Evolutionary conservation across 2,113 vertebrate species (phyloP), one percentile per base, ranked within the genome.

Genomic region (Ornithorhynchus anatinus): DNA sequence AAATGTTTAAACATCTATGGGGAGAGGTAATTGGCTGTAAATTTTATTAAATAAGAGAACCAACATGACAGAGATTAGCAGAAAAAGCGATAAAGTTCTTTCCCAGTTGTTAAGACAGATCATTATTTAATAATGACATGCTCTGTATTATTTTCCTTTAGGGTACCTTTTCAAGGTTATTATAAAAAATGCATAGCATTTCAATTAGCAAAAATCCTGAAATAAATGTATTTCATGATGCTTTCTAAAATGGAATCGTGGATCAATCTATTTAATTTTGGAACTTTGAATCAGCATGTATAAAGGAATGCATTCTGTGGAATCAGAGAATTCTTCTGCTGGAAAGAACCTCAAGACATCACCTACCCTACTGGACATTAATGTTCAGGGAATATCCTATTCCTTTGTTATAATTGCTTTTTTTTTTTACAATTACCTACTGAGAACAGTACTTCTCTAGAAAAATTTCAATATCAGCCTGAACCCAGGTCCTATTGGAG

Each of bases 31-130:
- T 45, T 63, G 40, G 16, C 23, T 50, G 16, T 56, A 48, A 17
- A 53, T 65, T 60, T 68, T 75, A 61, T 69, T 52, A 64, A 47
- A 53, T 52, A 52, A n/a, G 22, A 42, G 67, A 69, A 59, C 39
- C 19, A 20, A 22, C 17, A 52, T 39, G 19, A 32, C 4, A 29
- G 43, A 51, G 13, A 17, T 19, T 38, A 61, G 11, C 43, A 62
- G 33, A 38, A 17, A 59, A 69, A 66, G 42, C 6, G 25, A 61
- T 51, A 53, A 52, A 59, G 27, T 10, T 44, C 40, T 36, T 36
- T 70, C 37, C 43, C 38, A 53, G 19, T 52, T 39, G 37, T 4
- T 50, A 58, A 59, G 6, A 39, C 31, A 23, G 12, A 13, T 27
- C 33, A 54, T 58, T 75, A 25, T 62, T 72, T 72, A 71, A 47